Conservation (phyloP, 2,797 vertebrate species). For the Alosa sapidissima region DNA sequence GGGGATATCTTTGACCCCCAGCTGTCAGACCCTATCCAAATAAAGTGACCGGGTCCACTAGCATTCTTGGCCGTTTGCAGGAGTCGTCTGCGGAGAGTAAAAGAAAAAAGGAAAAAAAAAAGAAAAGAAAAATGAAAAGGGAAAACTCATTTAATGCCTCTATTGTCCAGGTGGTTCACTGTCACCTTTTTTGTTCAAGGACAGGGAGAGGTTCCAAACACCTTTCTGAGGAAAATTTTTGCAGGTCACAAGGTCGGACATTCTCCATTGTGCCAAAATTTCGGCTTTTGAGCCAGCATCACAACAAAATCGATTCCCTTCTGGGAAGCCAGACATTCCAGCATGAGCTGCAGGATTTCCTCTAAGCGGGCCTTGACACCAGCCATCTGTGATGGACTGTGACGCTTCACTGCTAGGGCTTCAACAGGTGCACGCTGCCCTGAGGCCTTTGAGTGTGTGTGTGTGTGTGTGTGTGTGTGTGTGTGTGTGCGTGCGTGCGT, state of each 20-base stretch:
- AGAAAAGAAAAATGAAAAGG: too few relatives aligned
- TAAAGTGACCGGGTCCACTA: conserved; percentile 93
- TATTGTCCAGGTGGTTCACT: neutral
- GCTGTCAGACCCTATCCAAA: conserved; percentile 96
- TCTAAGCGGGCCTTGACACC: neutral
- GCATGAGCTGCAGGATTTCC: neutral
- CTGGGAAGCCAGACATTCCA: neutral
- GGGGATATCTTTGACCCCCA: conserved; percentile 95
- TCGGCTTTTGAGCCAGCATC: neutral
- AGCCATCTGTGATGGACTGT: conserved; percentile 14
- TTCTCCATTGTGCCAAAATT: conserved; percentile 3
- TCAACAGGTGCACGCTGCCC: conserved; percentile 1
- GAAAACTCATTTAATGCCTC: conserved; percentile 9
- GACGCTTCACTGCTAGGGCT: neutral
- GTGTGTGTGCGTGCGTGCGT: neutral
- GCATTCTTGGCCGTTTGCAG: conserved; percentile 89
- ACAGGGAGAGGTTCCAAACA: neutral
- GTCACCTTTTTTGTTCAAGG: conserved; percentile 20
- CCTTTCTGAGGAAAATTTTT: neutral
- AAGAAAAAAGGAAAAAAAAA: conserved; percentile 23
- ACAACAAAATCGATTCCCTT: conserved; percentile 18
- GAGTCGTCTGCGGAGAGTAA: conserved; percentile 76
- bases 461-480: neutral
- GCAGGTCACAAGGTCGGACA: conserved; percentile 1
- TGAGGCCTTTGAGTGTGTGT: neutral